Evolutionary conservation across 2,888 invertebrate genomes (phyloP), one percentile per base, ranked within the genome.

Genomic region (Tetrapedia diversipes): DNA sequence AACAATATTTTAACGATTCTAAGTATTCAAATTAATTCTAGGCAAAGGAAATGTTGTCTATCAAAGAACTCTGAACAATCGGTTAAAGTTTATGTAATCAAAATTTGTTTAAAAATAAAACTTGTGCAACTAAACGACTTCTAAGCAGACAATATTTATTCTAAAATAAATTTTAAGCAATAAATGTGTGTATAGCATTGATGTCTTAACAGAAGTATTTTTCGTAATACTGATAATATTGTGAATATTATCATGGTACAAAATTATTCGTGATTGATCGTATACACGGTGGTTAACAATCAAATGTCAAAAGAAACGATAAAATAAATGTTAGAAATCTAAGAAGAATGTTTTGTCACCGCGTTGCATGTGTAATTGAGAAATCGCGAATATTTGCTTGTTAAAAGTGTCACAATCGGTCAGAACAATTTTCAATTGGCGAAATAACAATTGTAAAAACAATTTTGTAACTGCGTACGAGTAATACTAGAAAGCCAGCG

Each of bases 401-500:
- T 24, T 14, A 19, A 3, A 1, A 1, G 57, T 73, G 63, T 56
- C 78, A 51, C 56, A 77, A 77, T 65, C 65, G 37, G 1, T n/a
- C 16, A 19, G n/a, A 24, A 64, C 64, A 45, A 77, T 77, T 60
- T 43, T 72, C 79, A 72, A 56, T 72, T 43, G 49, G 37, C 43
- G 64, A 66, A 79, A 74, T 27, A 61, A 67, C 53, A 69, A 70
- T 81, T 53, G 66, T 66, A 68, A 73, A 76, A 83, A 63, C 63
- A 63, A 57, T 71, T 77, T 69, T 49, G 73, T 70, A 81, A 80
- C 72, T 78, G 77, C 80, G 81, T 83, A 66, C 78, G 79, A 79
- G 79, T 81, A 76, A 80, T 68, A 73, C 77, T 86, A 86, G 85
- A 87, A 87, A 87, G 86, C 77, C 65, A 29, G 37, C 56, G 65